Evolutionary conservation across 2,888 invertebrate genomes (phyloP).

Genomic region (Rhopalosiphum nymphaeae): DNA sequence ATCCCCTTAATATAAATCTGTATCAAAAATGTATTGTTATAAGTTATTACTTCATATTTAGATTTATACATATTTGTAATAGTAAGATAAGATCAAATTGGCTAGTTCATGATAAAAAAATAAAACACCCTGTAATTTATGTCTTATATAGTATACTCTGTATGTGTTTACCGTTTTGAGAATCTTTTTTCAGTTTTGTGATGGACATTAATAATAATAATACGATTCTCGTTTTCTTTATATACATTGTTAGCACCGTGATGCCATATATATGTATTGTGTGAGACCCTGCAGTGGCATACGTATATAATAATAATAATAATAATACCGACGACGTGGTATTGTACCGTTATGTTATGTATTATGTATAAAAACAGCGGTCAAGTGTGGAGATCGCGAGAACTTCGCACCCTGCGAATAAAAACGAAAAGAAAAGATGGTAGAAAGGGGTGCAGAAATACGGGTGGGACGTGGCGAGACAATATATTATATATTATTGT

Average conservation of each 20-base stretch:
- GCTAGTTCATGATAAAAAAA: not conserved
- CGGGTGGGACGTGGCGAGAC: not conserved
- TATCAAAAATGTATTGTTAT: not conserved
- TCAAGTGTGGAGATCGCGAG: constrained; percentile 31
- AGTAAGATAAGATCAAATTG: not conserved
- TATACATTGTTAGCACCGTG: not conserved
- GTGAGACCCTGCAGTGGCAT: not conserved
- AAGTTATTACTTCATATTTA: not conserved
- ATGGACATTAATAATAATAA: not conserved
- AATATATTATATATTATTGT: not conserved
- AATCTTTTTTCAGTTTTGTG: not conserved
- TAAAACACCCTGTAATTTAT: not conserved
- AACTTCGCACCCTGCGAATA: not conserved
- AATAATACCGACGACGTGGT: not conserved
- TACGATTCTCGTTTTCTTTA: not conserved
- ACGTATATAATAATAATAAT: not conserved
- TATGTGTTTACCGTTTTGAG: constrained; percentile 6
- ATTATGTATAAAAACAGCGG: constrained; percentile 3
- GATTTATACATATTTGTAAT: not conserved
- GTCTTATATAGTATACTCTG: not conserved
- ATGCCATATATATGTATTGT: not conserved
- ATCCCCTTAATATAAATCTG: too few relatives aligned
- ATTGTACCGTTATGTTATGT: constrained; percentile 33
- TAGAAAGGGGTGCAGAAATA: constrained; percentile 18
- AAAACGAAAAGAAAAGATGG: constrained; percentile 6